Conservation (phyloP, 2,113 vertebrate species). For the Gavialis gangeticus region DNA sequence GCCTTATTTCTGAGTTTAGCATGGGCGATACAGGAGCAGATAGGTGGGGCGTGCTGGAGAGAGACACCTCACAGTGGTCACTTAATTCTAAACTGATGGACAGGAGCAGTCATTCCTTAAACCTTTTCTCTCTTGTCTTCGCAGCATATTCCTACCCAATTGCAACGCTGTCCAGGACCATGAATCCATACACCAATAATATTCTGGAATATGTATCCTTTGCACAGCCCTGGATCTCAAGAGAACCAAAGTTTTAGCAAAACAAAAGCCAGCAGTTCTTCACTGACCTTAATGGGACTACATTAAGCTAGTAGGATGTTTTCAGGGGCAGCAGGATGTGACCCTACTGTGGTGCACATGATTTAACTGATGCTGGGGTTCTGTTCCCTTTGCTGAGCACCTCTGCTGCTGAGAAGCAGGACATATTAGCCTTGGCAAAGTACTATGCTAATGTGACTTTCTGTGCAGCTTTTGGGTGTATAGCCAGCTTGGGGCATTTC, state of each 20-base stretch:
- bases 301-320: not conserved
- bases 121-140: not conserved
- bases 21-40: too few relatives aligned
- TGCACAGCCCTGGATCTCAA: not conserved
- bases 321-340: not conserved
- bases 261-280: rapidly evolving
- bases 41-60: too few relatives aligned
- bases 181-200: constrained; percentile 92
- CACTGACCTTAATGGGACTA: rapidly evolving
- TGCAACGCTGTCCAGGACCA: constrained; percentile 88
- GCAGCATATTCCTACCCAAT: constrained; percentile 92
- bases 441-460: rapidly evolving
- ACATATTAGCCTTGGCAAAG: rapidly evolving
- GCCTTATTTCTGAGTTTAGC: not conserved
- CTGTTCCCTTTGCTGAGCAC: rapidly evolving
- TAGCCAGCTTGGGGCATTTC: too few relatives aligned
- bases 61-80: not conserved
- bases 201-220: constrained; percentile 98
- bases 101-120: not conserved
- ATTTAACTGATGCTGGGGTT: not conserved
- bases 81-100: not conserved
- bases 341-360: rapidly evolving
- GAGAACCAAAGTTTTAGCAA: not conserved
- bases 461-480: not conserved
- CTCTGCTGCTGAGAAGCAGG: not conserved